A percentile compares a stretch with the other conserved stretches of the same genome.
Conservation (phyloP, 2,888 invertebrate species). For the Eupithecia subfuscata region DNA sequence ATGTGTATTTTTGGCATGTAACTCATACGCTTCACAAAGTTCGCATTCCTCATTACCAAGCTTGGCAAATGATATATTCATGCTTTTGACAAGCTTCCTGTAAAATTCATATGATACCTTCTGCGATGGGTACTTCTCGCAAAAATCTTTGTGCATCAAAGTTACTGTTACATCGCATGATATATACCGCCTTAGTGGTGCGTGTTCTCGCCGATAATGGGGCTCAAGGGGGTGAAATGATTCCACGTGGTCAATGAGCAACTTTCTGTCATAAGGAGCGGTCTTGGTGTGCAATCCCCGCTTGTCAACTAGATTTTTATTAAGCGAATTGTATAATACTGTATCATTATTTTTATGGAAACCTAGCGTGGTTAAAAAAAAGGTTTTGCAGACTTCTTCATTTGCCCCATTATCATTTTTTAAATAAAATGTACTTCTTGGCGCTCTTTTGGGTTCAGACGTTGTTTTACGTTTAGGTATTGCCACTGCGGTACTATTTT, state of each 20-base stretch:
- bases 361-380: conserved; percentile 11
- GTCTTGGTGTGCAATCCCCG: background rate
- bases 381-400: conserved; percentile 16
- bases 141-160: conserved; percentile 14
- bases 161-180: conserved; percentile 14
- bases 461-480: conserved; percentile 16
- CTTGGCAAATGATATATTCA: no score
- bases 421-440: background rate
- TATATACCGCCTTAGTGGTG: conserved; percentile 16
- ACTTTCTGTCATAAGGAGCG: conserved; percentile 11
- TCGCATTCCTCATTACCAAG: no score
- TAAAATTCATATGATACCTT: no score
- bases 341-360: conserved; percentile 14
- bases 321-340: conserved; percentile 10
- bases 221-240: background rate
- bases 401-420: conserved; percentile 16
- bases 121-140: no score
- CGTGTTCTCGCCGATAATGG: conserved; percentile 2
- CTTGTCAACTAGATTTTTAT: conserved; percentile 6
- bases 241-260: conserved; percentile 14
- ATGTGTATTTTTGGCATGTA: no score
- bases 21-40: background rate
- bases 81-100: no score
- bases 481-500: conserved; percentile 17
- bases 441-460: conserved; percentile 16